phyloP scores from a whole-genome alignment of 1,140 invertebrate genomes.

The Sitophilus oryzae region DNA sequence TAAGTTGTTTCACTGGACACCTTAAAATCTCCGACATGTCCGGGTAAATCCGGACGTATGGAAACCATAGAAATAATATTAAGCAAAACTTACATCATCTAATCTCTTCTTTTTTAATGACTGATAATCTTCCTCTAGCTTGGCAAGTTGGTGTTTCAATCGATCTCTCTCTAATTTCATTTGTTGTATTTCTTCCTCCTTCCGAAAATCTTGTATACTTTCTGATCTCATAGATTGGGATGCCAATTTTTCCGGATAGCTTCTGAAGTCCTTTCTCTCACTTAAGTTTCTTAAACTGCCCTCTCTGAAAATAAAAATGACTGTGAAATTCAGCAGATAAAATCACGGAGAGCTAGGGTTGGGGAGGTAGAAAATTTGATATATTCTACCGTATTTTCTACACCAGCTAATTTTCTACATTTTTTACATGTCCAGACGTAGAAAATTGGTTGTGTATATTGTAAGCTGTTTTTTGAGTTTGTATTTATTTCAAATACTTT shows the following conservation, averaged over 20 bases:
- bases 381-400: too few relatives aligned
- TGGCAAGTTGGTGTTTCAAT: constrained; percentile 47
- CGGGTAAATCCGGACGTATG: too few relatives aligned
- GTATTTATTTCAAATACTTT: too few relatives aligned
- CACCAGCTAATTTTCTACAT: too few relatives aligned
- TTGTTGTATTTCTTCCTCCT: constrained; percentile 52
- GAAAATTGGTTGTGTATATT: too few relatives aligned
- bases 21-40: too few relatives aligned
- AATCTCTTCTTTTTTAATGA: constrained; percentile 66
- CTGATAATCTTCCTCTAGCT: constrained; percentile 57
- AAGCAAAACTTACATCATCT: constrained; percentile 58
- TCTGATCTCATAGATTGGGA: constrained; percentile 45
- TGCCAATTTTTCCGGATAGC: constrained; percentile 37
- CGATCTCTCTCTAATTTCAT: constrained; percentile 56
- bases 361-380: neutral
- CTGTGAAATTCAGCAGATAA: neutral
- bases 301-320: constrained; percentile 43
- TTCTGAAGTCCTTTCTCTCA: constrained; percentile 39
- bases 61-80: too few relatives aligned
- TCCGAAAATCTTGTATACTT: constrained; percentile 42
- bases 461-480: too few relatives aligned
- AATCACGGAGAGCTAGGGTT: neutral
- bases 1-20: too few relatives aligned
- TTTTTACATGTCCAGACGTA: too few relatives aligned
- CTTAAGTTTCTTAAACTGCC: constrained; percentile 47